These are phyloP conservation scores for Tenthredo amoena DNA, from an alignment of 2,888 invertebrate species.

Conservation along the genomic window DNA sequence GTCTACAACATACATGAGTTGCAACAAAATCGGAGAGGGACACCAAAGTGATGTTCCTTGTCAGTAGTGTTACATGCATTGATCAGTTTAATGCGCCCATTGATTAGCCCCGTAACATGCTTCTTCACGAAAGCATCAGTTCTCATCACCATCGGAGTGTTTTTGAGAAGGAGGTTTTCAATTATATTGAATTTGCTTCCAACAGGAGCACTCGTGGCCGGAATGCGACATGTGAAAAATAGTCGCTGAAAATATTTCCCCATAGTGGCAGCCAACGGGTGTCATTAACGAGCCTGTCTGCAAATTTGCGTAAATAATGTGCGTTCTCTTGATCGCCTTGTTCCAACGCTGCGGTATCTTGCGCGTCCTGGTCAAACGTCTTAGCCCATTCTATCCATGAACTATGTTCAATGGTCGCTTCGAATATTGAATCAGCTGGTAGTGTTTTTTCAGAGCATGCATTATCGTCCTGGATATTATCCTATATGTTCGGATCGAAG, in stretches of 20 bases:
- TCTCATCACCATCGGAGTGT: slow-evolving; percentile 46
- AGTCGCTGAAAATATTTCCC: slow-evolving; percentile 49
- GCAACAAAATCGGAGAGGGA: no score
- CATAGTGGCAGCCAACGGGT: slow-evolving; percentile 53
- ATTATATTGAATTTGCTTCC: slow-evolving; percentile 53
- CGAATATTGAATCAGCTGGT: neutral
- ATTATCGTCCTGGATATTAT: no score
- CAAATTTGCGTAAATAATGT: slow-evolving; percentile 13
- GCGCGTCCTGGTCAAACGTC: neutral
- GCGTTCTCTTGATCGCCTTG: slow-evolving; percentile 31
- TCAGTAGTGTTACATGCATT: neutral
- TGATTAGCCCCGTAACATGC: slow-evolving; percentile 52
- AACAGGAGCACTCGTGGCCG: slow-evolving; percentile 54
- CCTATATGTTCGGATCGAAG: no score
- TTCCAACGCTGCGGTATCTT: neutral
- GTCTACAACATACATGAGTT: no score
- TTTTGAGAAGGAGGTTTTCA: slow-evolving; percentile 50
- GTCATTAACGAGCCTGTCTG: slow-evolving; percentile 48
- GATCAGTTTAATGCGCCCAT: slow-evolving; percentile 42
- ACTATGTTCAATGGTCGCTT: neutral
- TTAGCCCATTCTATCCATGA: neutral
- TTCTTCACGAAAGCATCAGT: slow-evolving; percentile 52
- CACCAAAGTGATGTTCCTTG: no score
- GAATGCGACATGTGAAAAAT: slow-evolving; percentile 55
- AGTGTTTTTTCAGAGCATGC: no score